Percentiles rank a stretch among this genome's conserved stretches.
Evolutionary conservation across 1,140 invertebrate species (phyloP).

Genomic region (Hyposmocoma kahamanoa): DNA sequence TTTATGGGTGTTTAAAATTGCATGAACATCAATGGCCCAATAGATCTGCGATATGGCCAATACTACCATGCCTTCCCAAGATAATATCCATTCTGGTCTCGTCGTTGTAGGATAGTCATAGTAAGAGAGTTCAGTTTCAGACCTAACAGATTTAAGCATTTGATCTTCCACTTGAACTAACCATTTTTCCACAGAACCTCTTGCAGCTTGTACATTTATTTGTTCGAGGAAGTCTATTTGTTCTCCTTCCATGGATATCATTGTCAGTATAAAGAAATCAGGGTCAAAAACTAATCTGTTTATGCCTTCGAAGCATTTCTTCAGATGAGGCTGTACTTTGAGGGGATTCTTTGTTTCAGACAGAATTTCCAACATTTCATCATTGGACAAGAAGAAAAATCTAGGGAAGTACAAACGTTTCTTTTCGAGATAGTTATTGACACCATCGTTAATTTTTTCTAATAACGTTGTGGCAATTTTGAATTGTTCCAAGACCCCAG

Average conservation of each 20-base stretch:
- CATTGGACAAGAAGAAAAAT: conserved; percentile 96
- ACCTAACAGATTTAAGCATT: conserved; percentile 85
- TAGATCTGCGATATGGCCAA: conserved; percentile 91
- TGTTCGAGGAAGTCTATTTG: conserved; percentile 80
- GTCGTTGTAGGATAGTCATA: conserved; percentile 79
- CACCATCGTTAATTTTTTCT: conserved; percentile 89
- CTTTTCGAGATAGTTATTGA: conserved; percentile 93
- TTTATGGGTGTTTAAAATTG: conserved; percentile 76
- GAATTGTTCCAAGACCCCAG: conserved; percentile 84
- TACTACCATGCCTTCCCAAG: conserved; percentile 93
- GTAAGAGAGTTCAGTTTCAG: conserved; percentile 82
- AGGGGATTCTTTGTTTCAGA: conserved; percentile 93
- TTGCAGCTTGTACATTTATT: conserved; percentile 86
- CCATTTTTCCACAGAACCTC: conserved; percentile 96
- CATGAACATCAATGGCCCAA: conserved; percentile 89
- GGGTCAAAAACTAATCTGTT: conserved; percentile 82
- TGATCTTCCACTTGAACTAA: conserved; percentile 88
- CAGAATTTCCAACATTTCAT: conserved; percentile 95
- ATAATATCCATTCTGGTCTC: conserved; percentile 84
- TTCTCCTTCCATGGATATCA: conserved; percentile 91
- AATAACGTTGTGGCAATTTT: conserved; percentile 82
- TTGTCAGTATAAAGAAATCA: conserved; percentile 86
- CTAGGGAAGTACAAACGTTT: conserved; percentile 93
- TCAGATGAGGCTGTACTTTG: conserved; percentile 92
- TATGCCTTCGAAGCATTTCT: conserved; percentile 93